Evolutionary conservation across 2,797 vertebrate genomes (phyloP), one percentile per base, ranked within the genome.

Genomic region (Neosalanx taihuensis): DNA sequence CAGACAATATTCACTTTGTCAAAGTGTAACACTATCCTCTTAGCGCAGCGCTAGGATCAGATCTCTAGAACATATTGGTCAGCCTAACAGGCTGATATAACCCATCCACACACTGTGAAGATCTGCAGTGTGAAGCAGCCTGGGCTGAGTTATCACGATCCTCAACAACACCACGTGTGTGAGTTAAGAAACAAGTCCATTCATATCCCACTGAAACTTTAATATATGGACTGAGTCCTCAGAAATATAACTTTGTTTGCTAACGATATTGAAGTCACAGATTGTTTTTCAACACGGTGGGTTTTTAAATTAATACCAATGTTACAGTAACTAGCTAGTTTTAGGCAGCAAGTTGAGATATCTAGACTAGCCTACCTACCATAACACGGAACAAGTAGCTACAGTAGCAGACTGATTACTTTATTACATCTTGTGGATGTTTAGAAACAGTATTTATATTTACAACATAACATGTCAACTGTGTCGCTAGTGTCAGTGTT

Each of bases 51-150:
- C 20, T 20, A 57, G 20, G 31, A 31, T 4, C 49, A 70, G 74
- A 80, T 68, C 13, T 75, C 35, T 15, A 80, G 26, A 62, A 23
- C 68, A 79, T 26, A 29, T 64, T 65, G 2, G 35, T 26, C 4
- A 0, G n/a, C 3, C n/a, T 61, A 1, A 35, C 0, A 6, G 13
- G 1, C 4, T 6, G 49, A 12, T 67, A 10, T 56, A n/a, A 2
- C 29, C 13, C 3, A 5, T 26, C 3, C n/a, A 57, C 9, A 31
- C 17, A 4, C 3, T 6, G 26, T 20, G 9, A 35, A 35, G 10
- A n/a, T 29, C 23, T 20, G 31, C 58, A 10, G 35, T 51, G 15
- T 0, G 3, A 2, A 18, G 26, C 29, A 26, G 49, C 46, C 15
- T 67, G 13, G 3, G 46, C 5, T 30, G 26, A 67, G 65, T 56